Base-by-base conservation (phyloP, 2,888 invertebrate species). In the Athalia rosae region DNA sequence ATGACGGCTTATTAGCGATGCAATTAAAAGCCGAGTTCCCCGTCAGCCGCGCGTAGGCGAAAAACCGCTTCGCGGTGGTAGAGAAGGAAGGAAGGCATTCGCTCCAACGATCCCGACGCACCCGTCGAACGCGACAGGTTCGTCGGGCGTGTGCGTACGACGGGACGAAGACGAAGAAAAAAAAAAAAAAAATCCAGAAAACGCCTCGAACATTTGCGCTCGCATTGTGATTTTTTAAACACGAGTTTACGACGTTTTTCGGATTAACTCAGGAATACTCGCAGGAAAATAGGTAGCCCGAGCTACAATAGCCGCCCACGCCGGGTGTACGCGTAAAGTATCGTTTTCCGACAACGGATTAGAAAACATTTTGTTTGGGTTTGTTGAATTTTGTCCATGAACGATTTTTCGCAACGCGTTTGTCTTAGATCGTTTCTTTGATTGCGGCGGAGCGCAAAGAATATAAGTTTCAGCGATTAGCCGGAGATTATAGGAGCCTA, bases 361-460 rank as follows among this genome's bases (percentile, higher is more conserved):
- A 11, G 43, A 58, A 67, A 8, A 50, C 71, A 58, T 15, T n/a
- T 7, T 71, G 71, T 71, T 71, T 71, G 58, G 71, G 56, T 71
- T 71, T 45, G 71, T 58, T 45, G 71, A 71, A 58, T 67, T 71
- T 61, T 15, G n/a, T 45, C n/a, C 71, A 28, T 58, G 58, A 71
- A 58, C 9, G n/a, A 45, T 28, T 15, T 5, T 5, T 2, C n/a
- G n/a, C 58, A 5, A 58, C 15, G 64, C 50, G 47, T 28, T 67
- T 67, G 67, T 67, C 67, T 67, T 67, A 67, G 48, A 66, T 47
- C 15, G 1, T 47, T 5, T 28, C 11, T 11, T 9, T 1, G 58
- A 58, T 43, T 13, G 5, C 43, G 8, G 62, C 9, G 41, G 9
- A 56, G 13, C 13, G 58, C 13, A 47, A 50, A 50, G 58, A 71